A percentile compares a stretch with the other conserved stretches of the same genome.
Evolutionary conservation across 2,113 vertebrate species (phyloP).

Genomic region (Pachypanchax playfairii): DNA sequence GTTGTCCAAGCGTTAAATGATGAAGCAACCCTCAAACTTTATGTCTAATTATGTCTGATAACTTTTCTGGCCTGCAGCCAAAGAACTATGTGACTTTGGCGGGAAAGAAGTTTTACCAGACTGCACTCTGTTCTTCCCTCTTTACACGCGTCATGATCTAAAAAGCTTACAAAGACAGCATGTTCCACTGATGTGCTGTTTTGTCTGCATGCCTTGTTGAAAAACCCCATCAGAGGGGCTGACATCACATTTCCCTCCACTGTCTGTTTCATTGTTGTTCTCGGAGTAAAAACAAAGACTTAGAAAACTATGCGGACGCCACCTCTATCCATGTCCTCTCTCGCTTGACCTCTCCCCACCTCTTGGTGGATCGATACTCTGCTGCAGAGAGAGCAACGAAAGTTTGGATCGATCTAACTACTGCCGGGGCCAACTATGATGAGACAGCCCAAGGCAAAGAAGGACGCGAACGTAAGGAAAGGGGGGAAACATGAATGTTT

Average conservation of each 20-base stretch:
- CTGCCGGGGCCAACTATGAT: conserved; percentile 40
- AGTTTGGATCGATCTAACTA: conserved; percentile 59
- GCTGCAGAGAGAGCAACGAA: conserved; percentile 39
- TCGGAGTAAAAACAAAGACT: conserved; percentile 8
- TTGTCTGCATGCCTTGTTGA: conserved; percentile 14
- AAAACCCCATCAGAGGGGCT: conserved; percentile 30
- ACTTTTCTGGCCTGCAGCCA: neutral
- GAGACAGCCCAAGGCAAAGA: conserved; percentile 19
- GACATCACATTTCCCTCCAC: conserved; percentile 30
- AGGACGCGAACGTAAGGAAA: neutral
- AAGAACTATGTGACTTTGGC: neutral
- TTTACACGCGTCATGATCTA: conserved; percentile 24
- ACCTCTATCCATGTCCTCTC: conserved; percentile 22
- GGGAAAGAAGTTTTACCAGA: neutral
- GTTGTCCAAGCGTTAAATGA: neutral
- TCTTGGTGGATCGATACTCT: conserved; percentile 55
- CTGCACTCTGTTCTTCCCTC: neutral
- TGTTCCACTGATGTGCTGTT: conserved; percentile 14
- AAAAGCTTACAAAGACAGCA: conserved; percentile 9
- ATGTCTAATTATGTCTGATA: neutral
- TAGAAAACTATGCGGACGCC: conserved; percentile 7
- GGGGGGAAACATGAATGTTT: neutral
- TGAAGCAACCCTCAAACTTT: neutral
- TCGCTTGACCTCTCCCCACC: conserved; percentile 3
- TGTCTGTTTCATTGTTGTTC: conserved; percentile 24